A percentile compares a stretch with the other conserved stretches of the same genome.
These are phyloP conservation scores for Sebastes goodei DNA, from an alignment of 2,797 vertebrate genomes.

Conservation along the genomic window DNA sequence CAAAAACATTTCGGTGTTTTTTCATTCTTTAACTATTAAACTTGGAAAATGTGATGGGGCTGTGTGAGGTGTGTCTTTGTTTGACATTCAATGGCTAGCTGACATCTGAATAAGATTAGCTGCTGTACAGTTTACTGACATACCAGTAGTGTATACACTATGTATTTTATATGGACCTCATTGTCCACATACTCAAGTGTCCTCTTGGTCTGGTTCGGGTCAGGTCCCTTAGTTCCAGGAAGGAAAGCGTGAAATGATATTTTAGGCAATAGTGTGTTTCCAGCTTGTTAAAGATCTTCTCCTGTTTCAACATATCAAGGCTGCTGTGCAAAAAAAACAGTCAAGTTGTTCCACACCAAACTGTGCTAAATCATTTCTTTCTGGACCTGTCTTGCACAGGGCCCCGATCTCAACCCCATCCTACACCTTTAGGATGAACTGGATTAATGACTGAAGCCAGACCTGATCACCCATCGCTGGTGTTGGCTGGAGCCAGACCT, in stretches of 20 bases:
- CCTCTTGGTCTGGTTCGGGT: neutral
- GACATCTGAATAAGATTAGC: neutral
- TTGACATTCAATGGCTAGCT: neutral
- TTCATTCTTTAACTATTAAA: constrained; percentile 60
- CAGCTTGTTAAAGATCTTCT: neutral
- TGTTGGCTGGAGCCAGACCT: too few relatives aligned
- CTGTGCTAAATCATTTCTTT: too few relatives aligned
- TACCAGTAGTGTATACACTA: too few relatives aligned
- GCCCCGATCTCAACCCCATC: too few relatives aligned
- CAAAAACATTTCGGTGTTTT: constrained; percentile 48
- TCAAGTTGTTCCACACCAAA: too few relatives aligned
- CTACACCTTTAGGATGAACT: neutral
- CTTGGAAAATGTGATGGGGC: constrained; percentile 22
- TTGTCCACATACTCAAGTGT: neutral
- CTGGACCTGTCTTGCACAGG: neutral
- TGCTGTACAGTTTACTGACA: neutral
- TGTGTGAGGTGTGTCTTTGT: constrained; percentile 24
- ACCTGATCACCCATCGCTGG: too few relatives aligned
- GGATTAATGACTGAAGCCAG: neutral
- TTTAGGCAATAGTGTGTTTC: too few relatives aligned
- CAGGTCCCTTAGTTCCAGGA: neutral
- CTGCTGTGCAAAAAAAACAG: neutral
- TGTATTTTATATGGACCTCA: neutral
- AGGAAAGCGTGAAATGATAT: too few relatives aligned
- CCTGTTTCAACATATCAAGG: too few relatives aligned